phyloP scores from a whole-genome alignment of 1,140 invertebrate species.

The Tenebrio molitor region DNA sequence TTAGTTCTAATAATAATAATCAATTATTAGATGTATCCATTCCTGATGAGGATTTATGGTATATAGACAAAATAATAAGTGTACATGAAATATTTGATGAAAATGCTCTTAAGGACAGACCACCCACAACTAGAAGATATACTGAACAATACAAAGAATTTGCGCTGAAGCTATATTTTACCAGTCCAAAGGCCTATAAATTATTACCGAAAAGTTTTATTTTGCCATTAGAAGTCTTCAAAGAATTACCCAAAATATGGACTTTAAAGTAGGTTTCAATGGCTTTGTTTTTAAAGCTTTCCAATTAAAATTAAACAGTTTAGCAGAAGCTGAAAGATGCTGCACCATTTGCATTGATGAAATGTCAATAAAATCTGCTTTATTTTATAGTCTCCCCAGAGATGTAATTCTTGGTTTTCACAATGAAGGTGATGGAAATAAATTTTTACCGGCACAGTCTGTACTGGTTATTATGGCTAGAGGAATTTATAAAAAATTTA shows the following conservation, averaged over 20 bases:
- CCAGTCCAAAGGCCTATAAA: constrained; percentile 31
- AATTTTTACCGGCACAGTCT: constrained; percentile 42
- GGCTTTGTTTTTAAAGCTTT: constrained; percentile 6
- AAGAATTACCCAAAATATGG: not conserved
- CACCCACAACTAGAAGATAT: constrained; percentile 21
- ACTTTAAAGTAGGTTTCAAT: not conserved
- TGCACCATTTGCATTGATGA: constrained; percentile 52
- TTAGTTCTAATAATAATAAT: no score
- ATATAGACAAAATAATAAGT: no score
- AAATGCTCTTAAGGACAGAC: no score
- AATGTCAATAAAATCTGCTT: constrained; percentile 51
- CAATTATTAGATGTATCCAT: no score
- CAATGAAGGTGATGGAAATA: constrained; percentile 50
- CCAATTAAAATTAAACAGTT: not conserved
- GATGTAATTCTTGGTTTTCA: constrained; percentile 56
- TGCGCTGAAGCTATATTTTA: constrained; percentile 32
- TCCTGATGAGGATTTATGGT: no score
- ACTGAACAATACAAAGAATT: constrained; percentile 31
- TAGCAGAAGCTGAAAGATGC: constrained; percentile 43
- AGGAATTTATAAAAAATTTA: constrained; percentile 48
- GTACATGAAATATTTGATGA: no score
- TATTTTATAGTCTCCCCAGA: constrained; percentile 50
- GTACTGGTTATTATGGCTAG: constrained; percentile 53
- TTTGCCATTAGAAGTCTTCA: constrained; percentile 23
- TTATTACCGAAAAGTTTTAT: not conserved